phyloP scores from a whole-genome alignment of 2,797 vertebrate species.

The Geotrypetes seraphini region DNA sequence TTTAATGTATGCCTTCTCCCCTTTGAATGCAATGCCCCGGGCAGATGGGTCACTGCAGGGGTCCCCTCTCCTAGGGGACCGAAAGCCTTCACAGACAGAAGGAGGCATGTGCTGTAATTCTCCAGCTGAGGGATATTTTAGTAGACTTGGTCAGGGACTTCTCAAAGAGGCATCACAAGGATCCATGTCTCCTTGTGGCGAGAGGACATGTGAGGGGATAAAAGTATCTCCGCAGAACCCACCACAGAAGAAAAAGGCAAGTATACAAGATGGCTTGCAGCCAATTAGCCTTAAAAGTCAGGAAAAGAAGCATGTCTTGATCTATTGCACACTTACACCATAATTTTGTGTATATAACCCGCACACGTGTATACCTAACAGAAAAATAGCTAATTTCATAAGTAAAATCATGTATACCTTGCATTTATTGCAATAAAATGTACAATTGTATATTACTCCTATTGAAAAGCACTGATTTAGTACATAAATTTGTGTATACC shows the following conservation, averaged over 20 bases:
- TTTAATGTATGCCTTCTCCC: constrained; percentile 97
- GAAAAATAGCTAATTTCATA: too few relatives aligned
- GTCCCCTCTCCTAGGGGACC: constrained; percentile 60
- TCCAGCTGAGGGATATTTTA: constrained; percentile 81
- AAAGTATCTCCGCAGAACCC: constrained; percentile 83
- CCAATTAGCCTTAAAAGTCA: too few relatives aligned
- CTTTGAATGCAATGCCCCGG: constrained; percentile 84
- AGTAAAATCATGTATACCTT: too few relatives aligned
- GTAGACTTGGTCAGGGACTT: constrained; percentile 69
- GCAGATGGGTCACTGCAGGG: constrained; percentile 55
- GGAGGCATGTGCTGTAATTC: constrained; percentile 66
- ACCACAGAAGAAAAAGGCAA: constrained; percentile 95
- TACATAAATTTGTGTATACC: too few relatives aligned
- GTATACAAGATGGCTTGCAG: too few relatives aligned
- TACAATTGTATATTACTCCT: too few relatives aligned
- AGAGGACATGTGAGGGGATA: constrained; percentile 72
- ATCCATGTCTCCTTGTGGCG: constrained; percentile 74
- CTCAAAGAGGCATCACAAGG: constrained; percentile 67
- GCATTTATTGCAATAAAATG: too few relatives aligned
- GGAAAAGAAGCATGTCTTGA: too few relatives aligned
- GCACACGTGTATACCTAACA: too few relatives aligned
- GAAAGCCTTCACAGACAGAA: constrained; percentile 72
- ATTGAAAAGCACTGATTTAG: too few relatives aligned
- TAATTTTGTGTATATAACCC: too few relatives aligned
- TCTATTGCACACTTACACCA: too few relatives aligned